Conservation (phyloP, 2,888 invertebrate species). For the Xestia rhomboidea region DNA sequence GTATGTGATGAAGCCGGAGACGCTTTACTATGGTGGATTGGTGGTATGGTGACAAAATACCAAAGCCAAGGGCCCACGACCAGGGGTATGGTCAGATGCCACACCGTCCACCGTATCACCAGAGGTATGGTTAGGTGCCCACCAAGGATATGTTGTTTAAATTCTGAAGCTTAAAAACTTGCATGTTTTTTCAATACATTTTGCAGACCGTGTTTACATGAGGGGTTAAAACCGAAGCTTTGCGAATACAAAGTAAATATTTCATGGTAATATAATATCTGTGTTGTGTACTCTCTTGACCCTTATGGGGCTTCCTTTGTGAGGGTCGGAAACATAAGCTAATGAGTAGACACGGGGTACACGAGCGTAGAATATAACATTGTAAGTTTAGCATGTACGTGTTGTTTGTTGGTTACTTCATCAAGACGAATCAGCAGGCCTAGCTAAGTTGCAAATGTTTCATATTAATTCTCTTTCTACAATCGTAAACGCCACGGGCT, state of each 20-base stretch:
- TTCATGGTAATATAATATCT: conserved; percentile 53
- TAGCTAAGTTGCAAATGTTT: too few species aligned
- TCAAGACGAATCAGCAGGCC: neutral
- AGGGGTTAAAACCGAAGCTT: conserved; percentile 31
- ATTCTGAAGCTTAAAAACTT: conserved; percentile 41
- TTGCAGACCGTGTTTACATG: conserved; percentile 16
- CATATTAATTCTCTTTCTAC: too few species aligned
- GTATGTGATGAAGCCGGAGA: neutral
- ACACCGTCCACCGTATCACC: too few species aligned
- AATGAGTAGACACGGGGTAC: conserved; percentile 25
- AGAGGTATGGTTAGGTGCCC: neutral
- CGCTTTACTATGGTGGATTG: neutral
- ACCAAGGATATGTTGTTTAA: conserved; percentile 30
- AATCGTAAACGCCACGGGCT: too few species aligned
- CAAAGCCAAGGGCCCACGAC: neutral
- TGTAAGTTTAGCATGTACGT: neutral
- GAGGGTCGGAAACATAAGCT: conserved; percentile 43
- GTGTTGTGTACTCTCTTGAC: conserved; percentile 49
- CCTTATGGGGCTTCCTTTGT: conserved; percentile 52
- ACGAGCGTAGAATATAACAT: neutral
- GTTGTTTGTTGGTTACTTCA: neutral
- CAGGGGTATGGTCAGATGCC: neutral
- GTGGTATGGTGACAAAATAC: neutral
- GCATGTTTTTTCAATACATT: conserved; percentile 55
- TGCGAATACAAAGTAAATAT: conserved; percentile 40